phyloP scores from a whole-genome alignment of 2,113 vertebrate genomes.

The Microtus richardsoni region DNA sequence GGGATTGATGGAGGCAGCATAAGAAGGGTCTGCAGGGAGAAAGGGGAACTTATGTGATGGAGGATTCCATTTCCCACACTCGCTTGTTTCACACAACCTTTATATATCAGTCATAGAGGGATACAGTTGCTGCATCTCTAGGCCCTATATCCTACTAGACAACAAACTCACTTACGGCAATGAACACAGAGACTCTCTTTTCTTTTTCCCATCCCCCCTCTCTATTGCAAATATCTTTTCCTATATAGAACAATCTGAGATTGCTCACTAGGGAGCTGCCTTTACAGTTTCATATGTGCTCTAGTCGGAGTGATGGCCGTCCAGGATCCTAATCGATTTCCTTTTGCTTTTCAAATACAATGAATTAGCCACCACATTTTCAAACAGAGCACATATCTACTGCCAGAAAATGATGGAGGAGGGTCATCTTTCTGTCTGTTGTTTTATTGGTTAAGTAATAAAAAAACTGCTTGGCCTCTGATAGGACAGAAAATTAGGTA shows the following conservation, averaged over 20 bases:
- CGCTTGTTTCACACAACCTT: background rate
- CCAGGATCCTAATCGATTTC: background rate
- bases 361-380: background rate
- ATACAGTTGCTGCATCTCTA: background rate
- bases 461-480: too few relatives aligned
- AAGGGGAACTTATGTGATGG: background rate
- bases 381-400: background rate
- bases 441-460: too few relatives aligned
- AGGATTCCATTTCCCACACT: background rate
- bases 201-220: too few relatives aligned
- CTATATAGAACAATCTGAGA: background rate
- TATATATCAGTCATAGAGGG: too few relatives aligned
- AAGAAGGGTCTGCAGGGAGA: background rate
- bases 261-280: background rate
- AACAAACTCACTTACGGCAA: background rate
- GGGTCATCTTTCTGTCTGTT: too few relatives aligned
- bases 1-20: background rate
- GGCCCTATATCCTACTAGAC: background rate
- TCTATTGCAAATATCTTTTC: background rate
- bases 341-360: background rate
- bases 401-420: too few relatives aligned
- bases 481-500: too few relatives aligned
- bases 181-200: background rate
- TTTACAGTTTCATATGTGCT: background rate
- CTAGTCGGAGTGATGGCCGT: background rate